phyloP scores from a whole-genome alignment of 2,797 vertebrate genomes.

The Poeciliopsis turneri region DNA sequence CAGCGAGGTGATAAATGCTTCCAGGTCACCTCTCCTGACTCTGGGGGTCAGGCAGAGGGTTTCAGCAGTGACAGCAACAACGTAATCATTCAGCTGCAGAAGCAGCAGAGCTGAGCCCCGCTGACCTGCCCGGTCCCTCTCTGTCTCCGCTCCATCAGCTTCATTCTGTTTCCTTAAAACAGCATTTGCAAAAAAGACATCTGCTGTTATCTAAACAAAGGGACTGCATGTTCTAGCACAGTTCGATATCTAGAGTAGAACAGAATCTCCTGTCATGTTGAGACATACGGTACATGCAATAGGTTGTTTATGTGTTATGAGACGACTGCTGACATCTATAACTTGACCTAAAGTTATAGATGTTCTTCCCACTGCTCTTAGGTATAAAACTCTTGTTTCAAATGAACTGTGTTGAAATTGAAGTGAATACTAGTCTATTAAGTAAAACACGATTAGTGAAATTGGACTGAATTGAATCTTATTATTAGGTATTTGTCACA shows the following conservation, averaged over 20 bases:
- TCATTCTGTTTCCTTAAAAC: conserved; percentile 22
- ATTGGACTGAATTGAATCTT: neutral
- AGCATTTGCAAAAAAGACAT: conserved; percentile 17
- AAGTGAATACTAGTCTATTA: neutral
- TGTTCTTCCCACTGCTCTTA: neutral
- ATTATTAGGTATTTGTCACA: neutral
- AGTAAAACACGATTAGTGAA: neutral
- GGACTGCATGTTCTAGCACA: no score
- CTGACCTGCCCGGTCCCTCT: conserved; percentile 38
- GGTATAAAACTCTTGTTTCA: neutral
- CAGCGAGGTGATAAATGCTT: conserved; percentile 74
- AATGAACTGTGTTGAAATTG: neutral
- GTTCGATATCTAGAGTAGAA: neutral
- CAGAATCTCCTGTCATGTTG: neutral
- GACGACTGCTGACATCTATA: neutral
- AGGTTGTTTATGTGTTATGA: neutral
- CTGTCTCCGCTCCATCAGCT: conserved; percentile 30
- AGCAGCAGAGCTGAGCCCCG: conserved; percentile 43
- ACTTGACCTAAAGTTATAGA: neutral
- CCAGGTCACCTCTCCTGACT: conserved; percentile 71
- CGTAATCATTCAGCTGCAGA: conserved; percentile 62
- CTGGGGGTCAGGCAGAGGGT: conserved; percentile 49
- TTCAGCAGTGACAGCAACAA: conserved; percentile 68
- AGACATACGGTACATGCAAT: neutral
- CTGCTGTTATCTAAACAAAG: conserved; percentile 5